A percentile compares a stretch with the other conserved stretches of the same genome.
Evolutionary conservation across 1,140 invertebrate genomes (phyloP).

Genomic region (Episyrphus balteatus): DNA sequence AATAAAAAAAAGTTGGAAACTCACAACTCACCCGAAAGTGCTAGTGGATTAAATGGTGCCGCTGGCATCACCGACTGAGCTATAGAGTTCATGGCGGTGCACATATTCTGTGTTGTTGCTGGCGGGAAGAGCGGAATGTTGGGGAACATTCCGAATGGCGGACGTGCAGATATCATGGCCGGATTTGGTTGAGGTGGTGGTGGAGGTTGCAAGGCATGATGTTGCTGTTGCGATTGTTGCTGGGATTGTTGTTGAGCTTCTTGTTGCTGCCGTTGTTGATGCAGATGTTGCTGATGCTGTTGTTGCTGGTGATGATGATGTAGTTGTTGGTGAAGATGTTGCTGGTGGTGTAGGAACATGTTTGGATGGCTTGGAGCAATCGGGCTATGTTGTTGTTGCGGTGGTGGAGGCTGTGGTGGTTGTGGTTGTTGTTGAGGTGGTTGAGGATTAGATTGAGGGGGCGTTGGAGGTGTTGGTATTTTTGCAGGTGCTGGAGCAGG

Average conservation of each 20-base stretch:
- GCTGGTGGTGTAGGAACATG: background rate
- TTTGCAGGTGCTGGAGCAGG: conserved; percentile 25
- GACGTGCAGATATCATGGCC: conserved; percentile 24
- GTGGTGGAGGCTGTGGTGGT: background rate
- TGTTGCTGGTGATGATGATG: conserved; percentile 5
- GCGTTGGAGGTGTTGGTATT: conserved; percentile 26
- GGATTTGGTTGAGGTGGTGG: conserved; percentile 20
- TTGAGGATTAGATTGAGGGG: conserved; percentile 9
- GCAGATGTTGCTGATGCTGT: conserved; percentile 10
- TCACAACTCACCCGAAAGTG: conserved; percentile 40
- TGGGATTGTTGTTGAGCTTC: conserved; percentile 15
- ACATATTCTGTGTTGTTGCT: conserved; percentile 45
- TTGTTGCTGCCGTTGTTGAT: conserved; percentile 11
- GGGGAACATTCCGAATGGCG: conserved; percentile 49
- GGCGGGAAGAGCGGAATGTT: conserved; percentile 50
- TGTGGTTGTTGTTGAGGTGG: conserved; percentile 1
- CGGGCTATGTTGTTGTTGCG: background rate
- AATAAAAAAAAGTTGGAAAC: background rate
- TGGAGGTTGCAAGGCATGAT: conserved; percentile 33
- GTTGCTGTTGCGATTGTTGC: conserved; percentile 5
- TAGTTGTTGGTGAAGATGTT: conserved; percentile 1
- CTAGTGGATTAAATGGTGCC: conserved; percentile 66
- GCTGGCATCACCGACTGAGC: conserved; percentile 65
- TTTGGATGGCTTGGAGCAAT: too few relatives aligned
- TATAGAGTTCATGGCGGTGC: conserved; percentile 59